Evolutionary conservation across 2,797 vertebrate species (phyloP).

Genomic region (Chromis chromis): DNA sequence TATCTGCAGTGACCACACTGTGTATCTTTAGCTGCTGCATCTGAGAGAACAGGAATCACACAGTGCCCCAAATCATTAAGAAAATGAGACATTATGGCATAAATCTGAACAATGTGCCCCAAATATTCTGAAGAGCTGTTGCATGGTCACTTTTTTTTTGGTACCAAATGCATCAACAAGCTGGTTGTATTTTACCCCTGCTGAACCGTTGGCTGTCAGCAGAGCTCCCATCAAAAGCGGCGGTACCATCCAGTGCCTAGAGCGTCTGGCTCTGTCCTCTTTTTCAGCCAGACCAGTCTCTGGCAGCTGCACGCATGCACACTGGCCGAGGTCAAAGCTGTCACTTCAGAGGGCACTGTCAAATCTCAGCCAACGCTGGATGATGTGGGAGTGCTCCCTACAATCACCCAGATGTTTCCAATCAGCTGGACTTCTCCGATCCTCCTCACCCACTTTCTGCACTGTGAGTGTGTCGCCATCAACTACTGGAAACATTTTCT

Average conservation of each 20-base stretch:
- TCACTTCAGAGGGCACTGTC: slow-evolving; percentile 86
- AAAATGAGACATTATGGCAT: slow-evolving; percentile 54
- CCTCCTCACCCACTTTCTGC: slow-evolving; percentile 52
- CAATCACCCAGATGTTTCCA: slow-evolving; percentile 88
- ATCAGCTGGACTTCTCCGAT: slow-evolving; percentile 83
- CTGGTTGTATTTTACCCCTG: slow-evolving; percentile 71
- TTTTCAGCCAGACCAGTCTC: slow-evolving; percentile 73
- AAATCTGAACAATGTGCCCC: slow-evolving; percentile 36
- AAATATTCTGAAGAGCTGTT: slow-evolving; percentile 63
- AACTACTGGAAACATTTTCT: slow-evolving; percentile 49
- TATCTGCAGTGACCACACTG: neutral
- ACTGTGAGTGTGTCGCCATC: slow-evolving; percentile 49
- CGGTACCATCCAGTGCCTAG: slow-evolving; percentile 79
- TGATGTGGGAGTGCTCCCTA: slow-evolving; percentile 84
- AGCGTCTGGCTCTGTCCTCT: slow-evolving; percentile 79
- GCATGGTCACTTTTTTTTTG: slow-evolving; percentile 47
- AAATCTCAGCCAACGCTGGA: slow-evolving; percentile 82
- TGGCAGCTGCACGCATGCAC: slow-evolving; percentile 83
- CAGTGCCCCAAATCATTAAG: slow-evolving; percentile 21
- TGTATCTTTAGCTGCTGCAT: slow-evolving; percentile 6
- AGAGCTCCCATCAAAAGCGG: slow-evolving; percentile 77
- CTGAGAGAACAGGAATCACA: slow-evolving; percentile 5
- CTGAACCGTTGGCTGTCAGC: slow-evolving; percentile 77
- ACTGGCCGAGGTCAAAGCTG: slow-evolving; percentile 86
- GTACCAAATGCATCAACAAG: slow-evolving; percentile 63